These are phyloP conservation scores for Furnarius figulus DNA, from an alignment of 2,113 vertebrate genomes.

Conservation along the genomic window DNA sequence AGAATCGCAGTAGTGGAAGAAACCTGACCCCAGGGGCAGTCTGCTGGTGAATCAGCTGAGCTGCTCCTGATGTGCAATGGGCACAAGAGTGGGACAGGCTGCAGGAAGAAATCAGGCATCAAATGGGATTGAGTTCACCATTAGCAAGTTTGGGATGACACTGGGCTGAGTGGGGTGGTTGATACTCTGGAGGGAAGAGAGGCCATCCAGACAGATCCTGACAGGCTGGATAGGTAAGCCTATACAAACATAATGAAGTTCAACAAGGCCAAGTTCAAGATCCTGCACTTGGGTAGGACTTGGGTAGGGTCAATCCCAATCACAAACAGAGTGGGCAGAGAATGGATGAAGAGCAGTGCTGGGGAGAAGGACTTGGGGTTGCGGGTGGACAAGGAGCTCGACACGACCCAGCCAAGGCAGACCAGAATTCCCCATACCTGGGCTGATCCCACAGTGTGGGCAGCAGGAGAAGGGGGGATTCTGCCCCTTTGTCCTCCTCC, in stretches of 20 bases:
- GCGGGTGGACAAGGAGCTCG: not conserved
- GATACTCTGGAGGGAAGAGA: not conserved
- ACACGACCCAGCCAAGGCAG: rapidly evolving
- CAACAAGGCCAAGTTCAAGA: not conserved
- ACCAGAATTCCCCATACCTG: not conserved
- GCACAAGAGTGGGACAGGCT: not conserved
- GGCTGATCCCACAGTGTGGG: not conserved
- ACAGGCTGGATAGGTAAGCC: not conserved
- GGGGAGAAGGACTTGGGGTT: not conserved
- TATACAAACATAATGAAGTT: rapidly evolving
- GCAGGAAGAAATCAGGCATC: not conserved
- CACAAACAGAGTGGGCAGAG: not conserved
- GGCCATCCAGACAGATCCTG: not conserved
- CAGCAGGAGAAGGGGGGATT: not conserved
- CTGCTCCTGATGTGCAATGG: not conserved
- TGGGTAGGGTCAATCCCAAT: not conserved
- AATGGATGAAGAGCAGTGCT: not conserved
- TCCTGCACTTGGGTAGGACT: not conserved
- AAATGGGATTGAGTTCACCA: not conserved
- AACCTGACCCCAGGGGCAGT: not conserved
- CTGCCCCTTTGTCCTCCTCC: not conserved
- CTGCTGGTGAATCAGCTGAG: not conserved
- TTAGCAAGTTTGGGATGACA: not conserved
- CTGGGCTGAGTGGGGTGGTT: not conserved
- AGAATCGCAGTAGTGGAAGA: not conserved